These are phyloP conservation scores for Chromis chromis DNA, from an alignment of 2,797 vertebrate species.

Conservation along the genomic window DNA sequence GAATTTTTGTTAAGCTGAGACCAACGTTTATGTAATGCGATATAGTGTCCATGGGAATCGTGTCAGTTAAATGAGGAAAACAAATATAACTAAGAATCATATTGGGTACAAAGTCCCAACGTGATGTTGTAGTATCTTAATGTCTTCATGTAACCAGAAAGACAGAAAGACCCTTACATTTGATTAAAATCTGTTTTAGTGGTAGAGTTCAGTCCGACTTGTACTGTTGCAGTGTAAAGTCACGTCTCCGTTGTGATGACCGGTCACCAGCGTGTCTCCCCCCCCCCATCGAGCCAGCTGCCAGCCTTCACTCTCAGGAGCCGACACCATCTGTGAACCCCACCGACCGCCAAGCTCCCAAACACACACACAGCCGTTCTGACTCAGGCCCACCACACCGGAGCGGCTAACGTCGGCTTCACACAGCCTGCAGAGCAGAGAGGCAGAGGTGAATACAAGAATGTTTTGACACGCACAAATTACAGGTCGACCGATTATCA, in stretches of 20 bases:
- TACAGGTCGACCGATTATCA: not conserved
- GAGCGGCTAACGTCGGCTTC: constrained; percentile 59
- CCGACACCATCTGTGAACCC: constrained; percentile 34
- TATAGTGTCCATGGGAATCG: no score
- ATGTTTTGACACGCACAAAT: not conserved
- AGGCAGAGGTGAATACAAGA: not conserved
- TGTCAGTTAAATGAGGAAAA: not conserved
- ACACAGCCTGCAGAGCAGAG: constrained; percentile 59
- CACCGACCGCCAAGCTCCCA: constrained; percentile 55
- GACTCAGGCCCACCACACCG: constrained; percentile 71
- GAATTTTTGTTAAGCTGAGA: not conserved
- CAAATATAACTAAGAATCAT: not conserved
- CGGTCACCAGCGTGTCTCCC: constrained; percentile 60
- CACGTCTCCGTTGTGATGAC: constrained; percentile 74
- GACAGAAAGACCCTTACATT: not conserved
- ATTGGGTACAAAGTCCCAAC: not conserved
- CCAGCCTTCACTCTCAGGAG: constrained; percentile 67
- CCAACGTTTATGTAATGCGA: no score
- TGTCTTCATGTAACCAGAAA: not conserved
- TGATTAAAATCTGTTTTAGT: not conserved
- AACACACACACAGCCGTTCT: constrained; percentile 66
- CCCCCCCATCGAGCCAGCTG: constrained; percentile 75
- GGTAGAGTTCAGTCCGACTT: not conserved
- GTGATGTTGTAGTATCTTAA: not conserved
- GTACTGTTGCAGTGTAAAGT: constrained; percentile 50